Conservation (phyloP, 2,797 vertebrate species). For the Tachyglossus aculeatus region DNA sequence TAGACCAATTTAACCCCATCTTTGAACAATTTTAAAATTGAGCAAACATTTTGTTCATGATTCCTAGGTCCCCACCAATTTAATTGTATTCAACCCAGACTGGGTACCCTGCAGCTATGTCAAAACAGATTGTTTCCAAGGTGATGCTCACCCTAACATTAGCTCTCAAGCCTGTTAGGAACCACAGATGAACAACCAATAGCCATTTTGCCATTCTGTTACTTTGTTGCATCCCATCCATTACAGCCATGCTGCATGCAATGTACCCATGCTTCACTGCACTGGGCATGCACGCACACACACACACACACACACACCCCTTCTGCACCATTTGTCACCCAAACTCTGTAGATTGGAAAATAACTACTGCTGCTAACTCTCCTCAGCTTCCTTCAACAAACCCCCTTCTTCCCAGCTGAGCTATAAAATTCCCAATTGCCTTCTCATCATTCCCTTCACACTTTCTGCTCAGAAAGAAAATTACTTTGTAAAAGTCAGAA, state of each 20-base stretch:
- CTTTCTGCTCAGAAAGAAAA: too few species aligned
- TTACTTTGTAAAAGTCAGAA: too few species aligned
- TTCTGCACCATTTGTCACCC: too few species aligned
- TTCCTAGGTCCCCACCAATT: slow-evolving; percentile 29
- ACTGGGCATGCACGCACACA: too few species aligned
- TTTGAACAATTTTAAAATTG: slow-evolving; percentile 14
- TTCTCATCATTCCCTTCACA: too few species aligned
- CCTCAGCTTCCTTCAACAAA: neutral
- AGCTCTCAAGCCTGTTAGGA: slow-evolving; percentile 12
- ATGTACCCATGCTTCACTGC: neutral
- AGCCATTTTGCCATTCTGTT: slow-evolving; percentile 14
- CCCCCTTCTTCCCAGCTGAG: too few species aligned
- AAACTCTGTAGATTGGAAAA: too few species aligned
- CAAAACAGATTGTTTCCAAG: slow-evolving; percentile 59
- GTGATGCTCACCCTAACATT: neutral
- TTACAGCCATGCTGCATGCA: slow-evolving; percentile 1
- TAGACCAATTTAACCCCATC: slow-evolving; percentile 1
- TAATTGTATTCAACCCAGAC: slow-evolving; percentile 47
- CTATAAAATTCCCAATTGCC: too few species aligned
- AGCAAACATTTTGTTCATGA: neutral
- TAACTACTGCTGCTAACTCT: neutral
- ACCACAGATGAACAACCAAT: neutral
- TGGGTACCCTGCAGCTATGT: slow-evolving; percentile 26
- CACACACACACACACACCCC: too few species aligned
- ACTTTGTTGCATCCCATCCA: neutral